Evolutionary conservation across 2,113 vertebrate genomes (phyloP).

Genomic region (Xiphophorus hellerii): DNA sequence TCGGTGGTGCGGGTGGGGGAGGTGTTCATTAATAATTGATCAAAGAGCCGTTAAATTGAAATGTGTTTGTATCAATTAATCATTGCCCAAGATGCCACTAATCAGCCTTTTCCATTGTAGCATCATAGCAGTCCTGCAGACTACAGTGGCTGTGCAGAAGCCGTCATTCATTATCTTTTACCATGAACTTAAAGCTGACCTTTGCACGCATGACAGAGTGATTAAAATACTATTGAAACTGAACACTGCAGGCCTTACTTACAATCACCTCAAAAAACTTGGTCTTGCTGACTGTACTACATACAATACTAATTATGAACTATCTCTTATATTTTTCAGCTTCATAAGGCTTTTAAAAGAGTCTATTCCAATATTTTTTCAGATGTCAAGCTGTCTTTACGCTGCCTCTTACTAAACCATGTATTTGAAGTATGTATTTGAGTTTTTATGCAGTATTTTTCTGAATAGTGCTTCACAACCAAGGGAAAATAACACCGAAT

Average conservation of each 20-base stretch:
- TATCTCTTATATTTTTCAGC: slow-evolving; percentile 63
- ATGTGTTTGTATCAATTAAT: slow-evolving; percentile 80
- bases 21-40: slow-evolving; percentile 75
- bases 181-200: slow-evolving; percentile 57
- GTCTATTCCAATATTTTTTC: slow-evolving; percentile 23
- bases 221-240: slow-evolving; percentile 71
- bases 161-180: slow-evolving; percentile 68
- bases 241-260: slow-evolving; percentile 54
- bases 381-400: slow-evolving; percentile 21
- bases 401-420: no score
- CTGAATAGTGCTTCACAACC: no score
- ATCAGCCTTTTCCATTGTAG: slow-evolving; percentile 64
- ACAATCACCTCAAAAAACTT: slow-evolving; percentile 53
- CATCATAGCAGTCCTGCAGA: slow-evolving; percentile 57
- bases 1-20: background rate
- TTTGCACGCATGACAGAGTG: slow-evolving; percentile 62
- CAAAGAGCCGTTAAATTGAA: slow-evolving; percentile 77
- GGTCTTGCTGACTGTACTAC: slow-evolving; percentile 27
- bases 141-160: slow-evolving; percentile 42
- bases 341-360: slow-evolving; percentile 28
- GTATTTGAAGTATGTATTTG: no score
- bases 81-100: slow-evolving; percentile 74
- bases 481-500: no score
- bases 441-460: no score
- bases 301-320: slow-evolving; percentile 44